These are phyloP conservation scores for roundworm (Caenorhabditis elegans) DNA, from an alignment of 1,140 invertebrate genomes.

Conservation along the genomic window WBcel235 BX284606.5:9156501-9157000, in stretches of 20 bases:
- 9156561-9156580: too few relatives aligned
- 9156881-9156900: constrained; percentile 1
- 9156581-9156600: too few relatives aligned
- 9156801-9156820: constrained; percentile 8
- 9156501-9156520: too few relatives aligned
- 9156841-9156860: neutral
- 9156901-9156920: neutral
- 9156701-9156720: too few relatives aligned
- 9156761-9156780: neutral
- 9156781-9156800: neutral
- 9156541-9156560: too few relatives aligned
- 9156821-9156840: neutral
- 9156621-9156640: too few relatives aligned
- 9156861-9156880: neutral
- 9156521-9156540: too few relatives aligned
- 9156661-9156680: too few relatives aligned
- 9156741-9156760: neutral
- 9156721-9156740: neutral
- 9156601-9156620: too few relatives aligned
- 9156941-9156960: neutral
- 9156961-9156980: neutral
- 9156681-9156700: too few relatives aligned
- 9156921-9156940: too few relatives aligned
- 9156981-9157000: constrained; percentile 2
- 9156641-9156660: too few relatives aligned